Conservation (phyloP, 2,113 vertebrate genomes). For the Sorex araneus region DNA sequence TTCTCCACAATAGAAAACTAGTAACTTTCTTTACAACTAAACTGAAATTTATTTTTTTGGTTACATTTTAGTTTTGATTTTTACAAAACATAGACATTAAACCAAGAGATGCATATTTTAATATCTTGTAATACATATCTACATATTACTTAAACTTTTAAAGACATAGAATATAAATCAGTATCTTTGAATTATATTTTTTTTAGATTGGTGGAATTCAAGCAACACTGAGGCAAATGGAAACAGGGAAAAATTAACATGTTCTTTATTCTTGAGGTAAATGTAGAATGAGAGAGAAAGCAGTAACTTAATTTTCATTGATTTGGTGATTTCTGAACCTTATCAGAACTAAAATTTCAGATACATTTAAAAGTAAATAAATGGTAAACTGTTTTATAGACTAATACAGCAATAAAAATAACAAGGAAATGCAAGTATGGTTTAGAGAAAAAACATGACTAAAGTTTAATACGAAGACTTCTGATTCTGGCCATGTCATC, state of each 20-base stretch:
- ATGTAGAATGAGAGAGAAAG: neutral
- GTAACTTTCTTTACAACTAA: slow-evolving; percentile 38
- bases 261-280: slow-evolving; percentile 87
- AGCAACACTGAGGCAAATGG: slow-evolving; percentile 73
- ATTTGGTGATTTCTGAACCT: slow-evolving; percentile 11
- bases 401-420: slow-evolving; percentile 40
- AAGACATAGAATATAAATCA: neutral
- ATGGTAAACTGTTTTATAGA: slow-evolving; percentile 6
- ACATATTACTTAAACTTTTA: slow-evolving; percentile 58
- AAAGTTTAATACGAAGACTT: neutral
- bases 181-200: slow-evolving; percentile 31
- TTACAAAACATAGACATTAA: slow-evolving; percentile 17
- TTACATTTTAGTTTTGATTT: neutral
- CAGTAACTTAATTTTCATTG: slow-evolving; percentile 19
- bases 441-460: slow-evolving; percentile 35
- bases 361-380: slow-evolving; percentile 42
- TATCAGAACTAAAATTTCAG: slow-evolving; percentile 1
- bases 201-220: slow-evolving; percentile 85
- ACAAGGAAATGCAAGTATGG: neutral
- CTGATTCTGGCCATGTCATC: neutral
- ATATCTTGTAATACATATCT: slow-evolving; percentile 19
- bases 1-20: slow-evolving; percentile 2
- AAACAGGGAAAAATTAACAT: slow-evolving; percentile 41
- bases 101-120: slow-evolving; percentile 40
- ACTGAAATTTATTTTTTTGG: neutral